A percentile compares a stretch with the other conserved stretches of the same genome.
These are phyloP conservation scores for Adela reaumurella DNA, from an alignment of 2,888 invertebrate species.

Conservation along the genomic window DNA sequence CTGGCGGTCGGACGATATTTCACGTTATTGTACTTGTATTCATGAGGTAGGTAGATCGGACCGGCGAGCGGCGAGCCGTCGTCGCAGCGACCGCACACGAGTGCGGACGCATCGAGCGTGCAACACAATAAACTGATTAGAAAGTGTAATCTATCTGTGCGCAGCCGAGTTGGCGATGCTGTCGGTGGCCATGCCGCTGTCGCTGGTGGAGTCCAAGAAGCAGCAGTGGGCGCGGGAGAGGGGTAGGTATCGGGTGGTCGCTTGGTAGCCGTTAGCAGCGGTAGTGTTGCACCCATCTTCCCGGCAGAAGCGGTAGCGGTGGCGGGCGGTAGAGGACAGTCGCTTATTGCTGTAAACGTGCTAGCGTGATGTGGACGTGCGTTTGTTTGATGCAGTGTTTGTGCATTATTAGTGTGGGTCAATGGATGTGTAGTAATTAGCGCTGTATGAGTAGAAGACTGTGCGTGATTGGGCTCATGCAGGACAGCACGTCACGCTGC, in stretches of 20 bases:
- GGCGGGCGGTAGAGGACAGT: background rate
- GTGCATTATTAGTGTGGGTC: too few relatives aligned
- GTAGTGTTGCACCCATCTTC: background rate
- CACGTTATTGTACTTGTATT: background rate
- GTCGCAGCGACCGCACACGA: too few relatives aligned
- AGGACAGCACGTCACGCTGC: too few relatives aligned
- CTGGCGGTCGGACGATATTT: background rate
- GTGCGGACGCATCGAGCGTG: background rate
- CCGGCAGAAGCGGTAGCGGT: background rate
- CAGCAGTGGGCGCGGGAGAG: constrained; percentile 91
- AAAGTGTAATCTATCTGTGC: constrained; percentile 44
- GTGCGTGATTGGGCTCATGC: too few relatives aligned
- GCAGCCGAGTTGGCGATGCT: constrained; percentile 32
- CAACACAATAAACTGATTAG: constrained; percentile 21
- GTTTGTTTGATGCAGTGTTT: too few relatives aligned
- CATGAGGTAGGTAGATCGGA: background rate
- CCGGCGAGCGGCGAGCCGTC: too few relatives aligned
- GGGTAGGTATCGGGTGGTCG: constrained; percentile 57
- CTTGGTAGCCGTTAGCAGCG: background rate
- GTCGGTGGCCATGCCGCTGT: constrained; percentile 50
- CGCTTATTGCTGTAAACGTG: background rate
- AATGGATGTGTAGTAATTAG: too few relatives aligned
- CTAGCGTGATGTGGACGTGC: too few relatives aligned
- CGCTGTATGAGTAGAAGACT: too few relatives aligned
- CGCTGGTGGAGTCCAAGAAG: constrained; percentile 83